A percentile compares a stretch with the other conserved stretches of the same genome.
These are phyloP conservation scores for Pteronura brasiliensis DNA, from an alignment of 2,113 vertebrate genomes.

Conservation along the genomic window DNA sequence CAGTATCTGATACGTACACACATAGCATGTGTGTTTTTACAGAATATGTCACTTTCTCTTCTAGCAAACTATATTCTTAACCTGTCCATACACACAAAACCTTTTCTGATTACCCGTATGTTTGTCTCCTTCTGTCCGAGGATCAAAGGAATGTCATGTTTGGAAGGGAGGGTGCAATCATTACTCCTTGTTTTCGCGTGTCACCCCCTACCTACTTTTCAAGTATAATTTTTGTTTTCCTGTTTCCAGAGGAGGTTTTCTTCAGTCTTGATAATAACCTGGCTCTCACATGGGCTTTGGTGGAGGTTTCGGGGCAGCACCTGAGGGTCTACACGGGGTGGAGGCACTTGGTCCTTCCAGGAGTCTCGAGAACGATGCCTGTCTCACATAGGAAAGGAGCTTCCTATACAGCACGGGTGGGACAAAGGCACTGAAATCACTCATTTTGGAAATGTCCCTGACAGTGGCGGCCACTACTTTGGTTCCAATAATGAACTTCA, in stretches of 20 bases:
- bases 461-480: neutral
- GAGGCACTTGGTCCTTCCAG: neutral
- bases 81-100: neutral
- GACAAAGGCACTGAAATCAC: neutral
- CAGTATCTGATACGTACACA: fast-evolving
- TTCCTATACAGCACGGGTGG: neutral
- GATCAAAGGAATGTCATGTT: neutral
- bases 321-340: neutral
- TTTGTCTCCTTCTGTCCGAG: neutral
- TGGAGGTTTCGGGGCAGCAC: neutral
- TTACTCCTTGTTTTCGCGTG: neutral
- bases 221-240: neutral
- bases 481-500: neutral
- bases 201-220: neutral
- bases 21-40: neutral
- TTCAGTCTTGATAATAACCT: neutral
- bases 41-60: neutral
- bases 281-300: neutral
- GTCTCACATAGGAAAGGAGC: neutral
- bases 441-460: neutral
- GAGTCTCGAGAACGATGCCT: neutral
- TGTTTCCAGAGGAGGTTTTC: neutral
- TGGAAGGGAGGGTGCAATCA: neutral
- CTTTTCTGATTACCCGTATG: neutral
- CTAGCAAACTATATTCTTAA: neutral